Percentiles rank a stretch among this genome's conserved stretches.
Evolutionary conservation across 2,113 vertebrate species (phyloP).

Genomic region (Pachypanchax playfairii): DNA sequence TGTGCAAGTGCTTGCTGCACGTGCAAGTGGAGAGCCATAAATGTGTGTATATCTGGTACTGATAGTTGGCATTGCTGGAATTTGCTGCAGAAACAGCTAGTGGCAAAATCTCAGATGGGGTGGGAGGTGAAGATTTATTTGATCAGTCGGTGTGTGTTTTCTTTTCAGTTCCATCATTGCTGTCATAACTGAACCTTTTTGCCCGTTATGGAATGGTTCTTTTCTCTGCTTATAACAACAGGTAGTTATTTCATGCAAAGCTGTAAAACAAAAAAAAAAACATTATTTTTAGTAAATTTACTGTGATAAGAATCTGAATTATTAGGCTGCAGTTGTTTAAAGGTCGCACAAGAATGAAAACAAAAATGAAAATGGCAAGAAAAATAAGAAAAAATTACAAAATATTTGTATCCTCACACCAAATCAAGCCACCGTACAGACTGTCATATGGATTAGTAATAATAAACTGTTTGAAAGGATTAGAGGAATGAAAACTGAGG

Average conservation of each 20-base stretch:
- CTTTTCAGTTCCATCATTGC: conserved; percentile 36
- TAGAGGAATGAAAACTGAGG: not conserved
- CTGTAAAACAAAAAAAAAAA: not conserved
- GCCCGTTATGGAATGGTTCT: conserved; percentile 9
- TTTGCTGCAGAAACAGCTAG: conserved; percentile 43
- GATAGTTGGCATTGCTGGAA: conserved; percentile 36
- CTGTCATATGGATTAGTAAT: not conserved
- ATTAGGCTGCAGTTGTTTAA: no score
- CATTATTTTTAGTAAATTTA: not conserved
- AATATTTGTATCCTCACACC: not conserved
- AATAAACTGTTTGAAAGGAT: not conserved
- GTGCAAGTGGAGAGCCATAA: no score
- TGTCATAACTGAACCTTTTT: conserved; percentile 33
- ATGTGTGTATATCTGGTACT: conserved; percentile 33
- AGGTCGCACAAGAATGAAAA: not conserved
- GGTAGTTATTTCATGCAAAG: conserved; percentile 11
- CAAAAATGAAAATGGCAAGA: no score
- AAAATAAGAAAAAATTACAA: no score
- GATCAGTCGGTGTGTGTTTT: conserved; percentile 50
- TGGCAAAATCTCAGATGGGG: conserved; percentile 21
- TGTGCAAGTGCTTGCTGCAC: not conserved
- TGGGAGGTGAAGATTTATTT: conserved; percentile 38
- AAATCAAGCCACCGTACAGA: not conserved
- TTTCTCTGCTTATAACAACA: not conserved
- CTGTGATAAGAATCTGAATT: no score